Evolutionary conservation across 2,797 vertebrate species (phyloP).

Genomic region (Diplodus sargus): DNA sequence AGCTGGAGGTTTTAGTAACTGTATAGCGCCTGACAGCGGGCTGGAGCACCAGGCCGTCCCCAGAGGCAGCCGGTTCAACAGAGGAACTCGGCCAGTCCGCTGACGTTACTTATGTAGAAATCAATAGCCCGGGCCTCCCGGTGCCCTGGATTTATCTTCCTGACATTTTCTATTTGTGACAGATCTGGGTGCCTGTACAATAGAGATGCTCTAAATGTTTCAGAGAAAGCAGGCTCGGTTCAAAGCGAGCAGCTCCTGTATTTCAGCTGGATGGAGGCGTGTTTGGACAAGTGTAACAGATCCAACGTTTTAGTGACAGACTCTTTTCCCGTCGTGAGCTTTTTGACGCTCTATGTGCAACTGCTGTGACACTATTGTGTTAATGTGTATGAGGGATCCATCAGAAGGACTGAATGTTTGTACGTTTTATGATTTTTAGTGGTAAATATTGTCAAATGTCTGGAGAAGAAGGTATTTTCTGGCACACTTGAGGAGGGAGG

Average conservation of each 20-base stretch:
- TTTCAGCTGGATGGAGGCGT: constrained; percentile 3
- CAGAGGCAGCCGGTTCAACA: constrained; percentile 58
- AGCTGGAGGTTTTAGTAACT: constrained; percentile 28
- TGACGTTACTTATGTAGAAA: constrained; percentile 74
- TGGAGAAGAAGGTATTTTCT: background rate
- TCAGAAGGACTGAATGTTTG: background rate
- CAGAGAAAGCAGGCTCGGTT: constrained; percentile 14
- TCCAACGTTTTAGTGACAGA: background rate
- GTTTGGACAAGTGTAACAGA: constrained; percentile 1
- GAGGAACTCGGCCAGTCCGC: constrained; percentile 40
- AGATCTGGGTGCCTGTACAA: constrained; percentile 48
- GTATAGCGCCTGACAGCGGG: constrained; percentile 41
- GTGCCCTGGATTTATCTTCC: constrained; percentile 69
- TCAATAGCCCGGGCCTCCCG: constrained; percentile 65
- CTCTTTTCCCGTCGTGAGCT: background rate
- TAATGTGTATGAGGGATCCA: background rate
- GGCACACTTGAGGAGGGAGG: constrained; percentile 2
- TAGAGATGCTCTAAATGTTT: constrained; percentile 40
- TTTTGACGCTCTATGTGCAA: background rate
- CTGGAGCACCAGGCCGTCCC: constrained; percentile 63
- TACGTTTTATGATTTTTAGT: background rate
- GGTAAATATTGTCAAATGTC: background rate
- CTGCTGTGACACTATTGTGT: no score
- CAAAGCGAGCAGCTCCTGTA: background rate
- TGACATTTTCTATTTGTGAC: constrained; percentile 66